Base-by-base conservation (phyloP, 2,113 vertebrate species). In the Amphilophus citrinellus region DNA sequence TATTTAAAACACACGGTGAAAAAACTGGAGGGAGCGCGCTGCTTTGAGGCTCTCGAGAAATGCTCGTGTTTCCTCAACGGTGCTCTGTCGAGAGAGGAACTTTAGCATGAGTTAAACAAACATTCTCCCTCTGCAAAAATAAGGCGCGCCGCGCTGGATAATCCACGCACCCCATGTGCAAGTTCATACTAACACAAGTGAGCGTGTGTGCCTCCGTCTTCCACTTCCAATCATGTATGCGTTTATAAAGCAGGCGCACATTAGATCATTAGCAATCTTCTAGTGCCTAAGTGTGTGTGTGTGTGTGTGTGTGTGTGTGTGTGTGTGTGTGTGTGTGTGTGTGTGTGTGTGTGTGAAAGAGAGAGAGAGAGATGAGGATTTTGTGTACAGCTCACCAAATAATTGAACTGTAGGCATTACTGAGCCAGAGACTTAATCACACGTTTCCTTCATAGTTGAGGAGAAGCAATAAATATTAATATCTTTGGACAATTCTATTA, bases 1-100 rank as follows among this genome's bases (percentile, higher is more conserved):
- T 95, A 95, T 96, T 95, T 96, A 96, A 95, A 84, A 76, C 80
- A 79, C 27, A 66, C 84, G 58, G 85, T 88, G 91, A 93, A 53
- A 53, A 92, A 93, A 94, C 93, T 10, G 90, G 83, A 91, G 76
- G 91, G 89, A 82, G 83, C 76, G 71, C 84, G 3, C 80, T 37
- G 94, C 89, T 90, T 77, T 56, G 84, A 93, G 58, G 44, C 82
- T 87, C 86, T 83, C 56, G 84, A 83, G 82, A 87, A 73, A 15
- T 13, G 71, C 61, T 88, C 14, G 71, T 65, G 14, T 92, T 86
- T 87, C 82, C 82, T 87, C 80, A 80, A 56, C 50, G 5, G 79
- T 24, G 75, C 87, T 77, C 57, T 79, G 87, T 79, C 2, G 53
- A 90, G 87, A 85, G 84, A 82, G 63, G 77, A 86, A 87, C 83